phyloP scores from a whole-genome alignment of 2,888 invertebrate genomes.

The Agapostemon virescens region DNA sequence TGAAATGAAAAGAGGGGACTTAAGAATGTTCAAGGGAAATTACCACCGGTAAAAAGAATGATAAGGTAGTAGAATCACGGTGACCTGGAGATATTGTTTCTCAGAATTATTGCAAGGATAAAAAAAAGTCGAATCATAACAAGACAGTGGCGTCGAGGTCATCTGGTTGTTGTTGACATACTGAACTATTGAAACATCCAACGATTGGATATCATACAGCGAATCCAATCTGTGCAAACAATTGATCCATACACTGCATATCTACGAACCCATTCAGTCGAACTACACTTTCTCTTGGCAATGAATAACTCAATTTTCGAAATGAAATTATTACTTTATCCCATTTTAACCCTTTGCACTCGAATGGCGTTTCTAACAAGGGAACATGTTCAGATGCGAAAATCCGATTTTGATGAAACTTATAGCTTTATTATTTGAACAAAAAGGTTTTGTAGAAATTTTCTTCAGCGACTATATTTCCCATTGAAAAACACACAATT shows the following conservation, averaged over 20 bases:
- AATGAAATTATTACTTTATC: not conserved
- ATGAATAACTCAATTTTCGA: too few species aligned
- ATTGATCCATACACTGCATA: not conserved
- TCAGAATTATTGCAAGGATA: not conserved
- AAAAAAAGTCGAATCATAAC: constrained; percentile 8
- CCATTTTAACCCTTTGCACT: too few species aligned
- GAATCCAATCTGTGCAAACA: not conserved
- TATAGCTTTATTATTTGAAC: too few species aligned
- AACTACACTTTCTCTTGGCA: not conserved
- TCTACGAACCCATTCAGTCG: not conserved
- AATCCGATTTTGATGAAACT: too few species aligned
- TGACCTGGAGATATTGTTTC: constrained; percentile 1
- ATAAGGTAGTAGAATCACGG: constrained; percentile 8
- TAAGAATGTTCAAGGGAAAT: constrained; percentile 12
- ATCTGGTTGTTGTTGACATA: constrained; percentile 11
- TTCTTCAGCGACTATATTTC: too few species aligned
- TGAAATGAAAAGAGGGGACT: not conserved
- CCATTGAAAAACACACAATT: too few species aligned
- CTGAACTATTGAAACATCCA: constrained; percentile 9
- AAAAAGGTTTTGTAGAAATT: too few species aligned
- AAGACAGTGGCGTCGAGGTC: not conserved
- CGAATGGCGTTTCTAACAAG: too few species aligned
- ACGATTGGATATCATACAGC: too few species aligned
- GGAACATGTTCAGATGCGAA: too few species aligned
- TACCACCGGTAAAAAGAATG: not conserved